These are phyloP conservation scores for Euura lappo DNA, from an alignment of 1,140 invertebrate species.

Conservation along the genomic window DNA sequence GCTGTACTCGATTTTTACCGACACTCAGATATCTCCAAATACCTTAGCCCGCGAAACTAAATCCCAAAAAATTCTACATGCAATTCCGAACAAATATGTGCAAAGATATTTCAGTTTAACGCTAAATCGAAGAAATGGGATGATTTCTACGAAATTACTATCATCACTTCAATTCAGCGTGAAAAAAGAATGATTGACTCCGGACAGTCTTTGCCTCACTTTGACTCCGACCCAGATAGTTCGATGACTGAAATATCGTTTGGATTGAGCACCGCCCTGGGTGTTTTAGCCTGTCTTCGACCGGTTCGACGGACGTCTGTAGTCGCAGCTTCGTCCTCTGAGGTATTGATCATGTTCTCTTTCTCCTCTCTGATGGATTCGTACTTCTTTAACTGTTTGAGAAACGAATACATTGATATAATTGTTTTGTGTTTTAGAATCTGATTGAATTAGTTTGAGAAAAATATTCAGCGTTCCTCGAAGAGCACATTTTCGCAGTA, in stretches of 20 bases:
- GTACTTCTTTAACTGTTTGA: constrained; percentile 17
- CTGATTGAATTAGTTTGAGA: constrained; percentile 16
- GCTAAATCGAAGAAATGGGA: no score
- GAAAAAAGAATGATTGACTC: no score
- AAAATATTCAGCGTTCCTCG: background rate
- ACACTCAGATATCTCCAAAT: no score
- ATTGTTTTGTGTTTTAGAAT: constrained; percentile 10
- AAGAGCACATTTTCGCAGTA: background rate
- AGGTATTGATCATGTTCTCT: constrained; percentile 27
- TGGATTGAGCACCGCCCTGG: constrained; percentile 9
- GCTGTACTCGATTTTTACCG: background rate
- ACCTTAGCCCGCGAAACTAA: no score
- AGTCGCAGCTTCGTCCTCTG: constrained; percentile 32
- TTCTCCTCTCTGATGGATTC: constrained; percentile 20
- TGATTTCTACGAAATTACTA: no score
- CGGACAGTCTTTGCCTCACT: constrained; percentile 16
- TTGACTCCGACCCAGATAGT: constrained; percentile 38
- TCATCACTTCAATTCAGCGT: no score
- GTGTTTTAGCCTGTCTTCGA: constrained; percentile 20
- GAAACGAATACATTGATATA: background rate
- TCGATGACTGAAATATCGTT: constrained; percentile 38
- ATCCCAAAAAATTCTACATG: no score
- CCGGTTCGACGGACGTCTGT: constrained; percentile 15
- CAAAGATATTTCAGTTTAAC: no score
- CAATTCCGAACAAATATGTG: no score